Base-by-base conservation (phyloP, 2,113 vertebrate species). In the Istiophorus platypterus region DNA sequence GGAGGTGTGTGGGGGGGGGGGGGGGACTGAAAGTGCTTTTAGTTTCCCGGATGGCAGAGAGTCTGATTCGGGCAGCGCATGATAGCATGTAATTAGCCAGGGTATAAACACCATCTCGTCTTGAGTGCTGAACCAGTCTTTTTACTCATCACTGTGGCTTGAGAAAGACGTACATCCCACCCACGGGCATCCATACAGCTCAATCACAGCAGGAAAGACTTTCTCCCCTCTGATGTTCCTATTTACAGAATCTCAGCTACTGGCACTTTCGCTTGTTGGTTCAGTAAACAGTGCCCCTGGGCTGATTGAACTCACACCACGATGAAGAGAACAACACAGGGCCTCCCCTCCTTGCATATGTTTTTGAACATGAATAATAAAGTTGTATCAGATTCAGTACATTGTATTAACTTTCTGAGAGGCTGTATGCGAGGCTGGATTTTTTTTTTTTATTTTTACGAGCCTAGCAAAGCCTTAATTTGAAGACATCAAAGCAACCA, bases 281-380 rank as follows among this genome's bases (percentile, higher is more conserved):
- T 90, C 85, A 86, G 80, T 88, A 91, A 88, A 93, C 71, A 18
- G 31, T 76, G 64, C 78, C 89, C 66, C 5, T 0, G 2, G 70
- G 78, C 81, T 42, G 20, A 80, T 62, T 74, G 66, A 74, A 88
- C 77, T 86, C 62, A 83, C 42, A 73, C 63, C 20, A 73, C 26
- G 51, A 79, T 69, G 49, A 52, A 47, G 65, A 78, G 62, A 77
- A 26, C 20, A 58, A 69, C 17, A 71, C 59, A 51, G 29, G 7
- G 13, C 29, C 17, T 39, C 13, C 29, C 14, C 27, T 52, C 34
- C n/a, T 58, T 49, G 17, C 54, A 68, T 59, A 75, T 56, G 14
- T 31, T 24, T 78, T 75, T 42, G 5, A 67, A 62, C 37, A 62
- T 0, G 0, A 56, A 59, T 15, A 59, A 29, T 39, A 76, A 78